A percentile compares a stretch with the other conserved stretches of the same genome.
phyloP scores from a whole-genome alignment of 2,888 invertebrate species.

The Nomada ferruginata region DNA sequence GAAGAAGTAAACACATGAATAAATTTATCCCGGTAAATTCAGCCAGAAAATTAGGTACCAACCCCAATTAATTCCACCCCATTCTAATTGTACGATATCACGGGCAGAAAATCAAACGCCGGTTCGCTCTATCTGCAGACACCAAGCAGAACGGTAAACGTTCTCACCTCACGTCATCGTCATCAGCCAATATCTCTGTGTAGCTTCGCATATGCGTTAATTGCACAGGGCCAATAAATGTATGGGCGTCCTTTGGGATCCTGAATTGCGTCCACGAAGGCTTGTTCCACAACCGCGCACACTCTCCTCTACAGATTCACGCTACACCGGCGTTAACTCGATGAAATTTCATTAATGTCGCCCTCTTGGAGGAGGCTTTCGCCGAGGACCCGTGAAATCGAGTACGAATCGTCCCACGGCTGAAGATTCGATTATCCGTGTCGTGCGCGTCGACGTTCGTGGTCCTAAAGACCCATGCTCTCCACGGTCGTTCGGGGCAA shows the following conservation, averaged over 20 bases:
- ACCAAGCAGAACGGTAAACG: neutral
- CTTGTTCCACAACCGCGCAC: conserved; percentile 23
- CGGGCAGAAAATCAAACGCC: neutral
- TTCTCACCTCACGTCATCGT: conserved; percentile 5
- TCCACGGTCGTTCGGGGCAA: neutral
- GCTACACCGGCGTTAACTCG: conserved; percentile 66
- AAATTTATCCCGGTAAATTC: too few relatives aligned
- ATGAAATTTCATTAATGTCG: conserved; percentile 73
- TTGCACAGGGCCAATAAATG: conserved; percentile 40
- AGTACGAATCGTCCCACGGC: conserved; percentile 67
- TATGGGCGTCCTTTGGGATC: conserved; percentile 35
- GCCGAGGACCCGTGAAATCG: conserved; percentile 65
- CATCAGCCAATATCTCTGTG: conserved; percentile 10
- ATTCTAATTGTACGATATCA: too few relatives aligned
- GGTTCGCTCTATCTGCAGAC: neutral
- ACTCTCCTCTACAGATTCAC: conserved; percentile 53
- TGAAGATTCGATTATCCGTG: conserved; percentile 72
- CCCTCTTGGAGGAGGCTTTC: conserved; percentile 41
- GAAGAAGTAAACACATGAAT: too few relatives aligned
- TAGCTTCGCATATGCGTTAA: conserved; percentile 16
- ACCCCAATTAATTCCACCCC: too few relatives aligned
- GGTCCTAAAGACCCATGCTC: neutral
- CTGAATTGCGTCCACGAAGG: conserved; percentile 44
- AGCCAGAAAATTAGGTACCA: too few relatives aligned
- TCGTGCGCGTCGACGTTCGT: conserved; percentile 45